Base-by-base conservation (phyloP, 2,888 invertebrate species). In the Erebia ligea region DNA sequence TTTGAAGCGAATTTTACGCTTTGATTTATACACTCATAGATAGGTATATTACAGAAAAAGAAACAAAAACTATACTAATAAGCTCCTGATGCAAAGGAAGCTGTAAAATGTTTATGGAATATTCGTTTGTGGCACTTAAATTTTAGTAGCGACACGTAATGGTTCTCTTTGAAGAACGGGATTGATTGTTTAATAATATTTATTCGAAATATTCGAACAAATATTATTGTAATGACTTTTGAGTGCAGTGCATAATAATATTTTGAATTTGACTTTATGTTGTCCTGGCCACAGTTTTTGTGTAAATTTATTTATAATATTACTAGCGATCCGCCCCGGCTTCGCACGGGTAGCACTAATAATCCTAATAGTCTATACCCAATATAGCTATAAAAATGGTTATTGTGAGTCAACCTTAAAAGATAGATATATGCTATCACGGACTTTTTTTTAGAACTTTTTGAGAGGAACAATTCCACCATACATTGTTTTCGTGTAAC, bases 81-180 rank as follows among this genome's bases (percentile, higher is more conserved):
- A 68, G 69, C 68, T 63, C 58, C 19, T 62, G 34, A 57, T 58
- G 56, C 69, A 64, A 59, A 71, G 71, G 71, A 73, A 72, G 72
- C 56, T 54, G 67, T 73, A 73, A 73, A 73, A 72, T 69, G 67
- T 73, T 73, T 73, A 73, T 73, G 64, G 52, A 64, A 71, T 69
- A 69, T 59, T 17, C 67, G 67, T 67, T 61, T 52, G 52, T 42
- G 67, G 67, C 59, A 61, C 67, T 67, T 67, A 67, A 67, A 67
- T 61, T 67, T 61, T 52, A 67, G 59, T 67, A 61, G 67, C 67
- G 50, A 61, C 67, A 52, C 59, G 40, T 61, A 67, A 67, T 67
- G 67, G 59, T 59, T 71, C 63, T 54, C 62, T 73, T 73, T 73
- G 69, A 73, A 68, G 71, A 73, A 63, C 69, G 68, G 62, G 21